Evolutionary conservation across 2,113 vertebrate genomes (phyloP).

Genomic region (Bos indicus): DNA sequence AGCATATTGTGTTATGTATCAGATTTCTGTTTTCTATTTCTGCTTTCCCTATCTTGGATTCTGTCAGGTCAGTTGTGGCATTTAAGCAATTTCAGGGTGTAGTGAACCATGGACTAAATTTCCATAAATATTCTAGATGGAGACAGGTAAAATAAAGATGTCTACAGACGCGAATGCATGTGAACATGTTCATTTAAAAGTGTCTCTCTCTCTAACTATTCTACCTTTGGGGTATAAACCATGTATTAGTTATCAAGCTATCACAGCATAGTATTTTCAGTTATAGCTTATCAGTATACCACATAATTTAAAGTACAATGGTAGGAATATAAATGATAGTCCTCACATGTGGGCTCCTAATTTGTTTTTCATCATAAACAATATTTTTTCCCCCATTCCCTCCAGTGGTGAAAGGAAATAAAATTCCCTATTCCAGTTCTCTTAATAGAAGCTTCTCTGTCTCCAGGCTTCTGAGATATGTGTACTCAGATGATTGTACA

Average conservation of each 20-base stretch:
- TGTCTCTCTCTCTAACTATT: not conserved
- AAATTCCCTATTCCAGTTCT: not conserved
- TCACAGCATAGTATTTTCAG: not conserved
- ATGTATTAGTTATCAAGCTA: not conserved
- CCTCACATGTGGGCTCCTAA: not conserved
- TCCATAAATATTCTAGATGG: constrained; percentile 48
- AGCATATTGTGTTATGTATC: not conserved
- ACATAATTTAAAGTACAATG: not conserved
- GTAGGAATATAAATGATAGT: not conserved
- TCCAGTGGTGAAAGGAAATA: not conserved
- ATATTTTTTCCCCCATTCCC: not conserved
- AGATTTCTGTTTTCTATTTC: constrained; percentile 28
- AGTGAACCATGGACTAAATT: constrained; percentile 46
- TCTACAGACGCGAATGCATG: not conserved
- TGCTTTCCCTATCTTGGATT: constrained; percentile 12
- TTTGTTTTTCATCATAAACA: not conserved
- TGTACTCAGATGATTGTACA: not conserved
- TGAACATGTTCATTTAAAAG: constrained; percentile 9
- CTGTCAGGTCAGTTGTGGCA: constrained; percentile 33
- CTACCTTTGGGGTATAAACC: not conserved
- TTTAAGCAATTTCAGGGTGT: constrained; percentile 57
- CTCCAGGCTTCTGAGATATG: not conserved
- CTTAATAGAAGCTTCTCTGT: not conserved
- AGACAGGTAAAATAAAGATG: constrained; percentile 49
- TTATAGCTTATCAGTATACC: not conserved